phyloP scores from a whole-genome alignment of 2,888 invertebrate species.

The Liopterus haemorrhoidalis region DNA sequence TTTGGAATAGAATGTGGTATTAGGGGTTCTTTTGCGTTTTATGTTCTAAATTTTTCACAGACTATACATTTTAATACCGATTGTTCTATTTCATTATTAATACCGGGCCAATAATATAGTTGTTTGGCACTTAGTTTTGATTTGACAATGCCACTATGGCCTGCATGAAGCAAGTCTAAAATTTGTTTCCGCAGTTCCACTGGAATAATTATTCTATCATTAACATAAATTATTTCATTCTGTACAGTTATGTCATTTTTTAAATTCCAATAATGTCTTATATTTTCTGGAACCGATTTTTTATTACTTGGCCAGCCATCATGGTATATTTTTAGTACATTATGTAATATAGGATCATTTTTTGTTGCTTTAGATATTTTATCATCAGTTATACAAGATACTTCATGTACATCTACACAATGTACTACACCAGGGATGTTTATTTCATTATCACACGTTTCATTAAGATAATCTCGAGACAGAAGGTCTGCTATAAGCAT shows the following conservation, averaged over 20 bases:
- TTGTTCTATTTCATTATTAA: conserved; percentile 16
- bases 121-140: conserved; percentile 16
- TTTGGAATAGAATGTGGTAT: conserved; percentile 29
- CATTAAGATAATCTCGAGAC: conserved; percentile 23
- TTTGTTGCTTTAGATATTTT: conserved; percentile 21
- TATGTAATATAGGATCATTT: conserved; percentile 19
- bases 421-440: conserved; percentile 30
- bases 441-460: conserved; percentile 15
- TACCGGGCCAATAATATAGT: conserved; percentile 21
- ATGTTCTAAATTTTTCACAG: conserved; percentile 27
- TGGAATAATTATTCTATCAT: too few relatives aligned
- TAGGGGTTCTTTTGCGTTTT: conserved; percentile 28
- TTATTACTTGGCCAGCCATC: conserved; percentile 28
- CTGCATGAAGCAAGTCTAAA: conserved; percentile 29
- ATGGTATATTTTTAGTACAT: conserved; percentile 26
- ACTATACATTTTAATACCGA: conserved; percentile 26
- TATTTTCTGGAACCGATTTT: conserved; percentile 6
- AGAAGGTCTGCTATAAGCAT: conserved; percentile 29
- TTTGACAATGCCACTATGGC: conserved; percentile 25
- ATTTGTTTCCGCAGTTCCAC: too few relatives aligned
- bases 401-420: conserved; percentile 20
- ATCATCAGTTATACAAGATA: too few relatives aligned
- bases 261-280: background rate
- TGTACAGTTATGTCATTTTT: conserved; percentile 25
- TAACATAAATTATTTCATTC: too few relatives aligned